These are phyloP conservation scores for Pteronotus mesoamericanus DNA, from an alignment of 2,797 vertebrate genomes.

Conservation along the genomic window DNA sequence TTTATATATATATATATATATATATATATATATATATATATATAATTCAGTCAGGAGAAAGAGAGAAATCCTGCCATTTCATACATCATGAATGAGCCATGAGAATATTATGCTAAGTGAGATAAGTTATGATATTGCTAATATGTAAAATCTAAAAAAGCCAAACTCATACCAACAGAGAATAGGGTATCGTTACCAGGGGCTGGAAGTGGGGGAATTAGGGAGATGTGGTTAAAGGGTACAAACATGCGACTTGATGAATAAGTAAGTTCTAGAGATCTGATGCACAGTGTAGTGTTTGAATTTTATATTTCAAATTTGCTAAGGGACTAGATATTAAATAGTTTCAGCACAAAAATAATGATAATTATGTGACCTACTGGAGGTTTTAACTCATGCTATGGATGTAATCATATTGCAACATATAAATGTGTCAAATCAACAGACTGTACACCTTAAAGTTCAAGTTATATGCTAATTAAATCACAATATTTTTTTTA, in stretches of 20 bases:
- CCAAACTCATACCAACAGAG: neutral
- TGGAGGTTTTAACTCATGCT: neutral
- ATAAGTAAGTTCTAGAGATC: neutral
- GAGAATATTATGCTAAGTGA: neutral
- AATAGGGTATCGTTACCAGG: neutral
- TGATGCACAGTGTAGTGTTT: neutral
- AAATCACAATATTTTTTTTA: neutral
- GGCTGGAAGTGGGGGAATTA: neutral
- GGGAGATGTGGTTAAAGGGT: neutral
- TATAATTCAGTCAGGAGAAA: neutral
- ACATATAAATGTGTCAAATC: neutral
- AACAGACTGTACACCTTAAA: neutral
- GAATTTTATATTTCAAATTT: neutral
- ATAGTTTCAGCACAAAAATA: neutral
- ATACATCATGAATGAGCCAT: neutral
- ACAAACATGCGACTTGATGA: neutral
- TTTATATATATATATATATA: accelerated
- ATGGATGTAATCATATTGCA: neutral
- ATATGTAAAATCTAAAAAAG: neutral
- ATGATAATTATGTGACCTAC: neutral
- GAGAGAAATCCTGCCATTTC: neutral
- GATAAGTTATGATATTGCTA: neutral
- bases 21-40: neutral
- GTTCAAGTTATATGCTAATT: neutral
- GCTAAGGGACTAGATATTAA: neutral